These are phyloP conservation scores for Neosilurus mollespiculum DNA, from an alignment of 2,797 vertebrate genomes.

Conservation along the genomic window DNA sequence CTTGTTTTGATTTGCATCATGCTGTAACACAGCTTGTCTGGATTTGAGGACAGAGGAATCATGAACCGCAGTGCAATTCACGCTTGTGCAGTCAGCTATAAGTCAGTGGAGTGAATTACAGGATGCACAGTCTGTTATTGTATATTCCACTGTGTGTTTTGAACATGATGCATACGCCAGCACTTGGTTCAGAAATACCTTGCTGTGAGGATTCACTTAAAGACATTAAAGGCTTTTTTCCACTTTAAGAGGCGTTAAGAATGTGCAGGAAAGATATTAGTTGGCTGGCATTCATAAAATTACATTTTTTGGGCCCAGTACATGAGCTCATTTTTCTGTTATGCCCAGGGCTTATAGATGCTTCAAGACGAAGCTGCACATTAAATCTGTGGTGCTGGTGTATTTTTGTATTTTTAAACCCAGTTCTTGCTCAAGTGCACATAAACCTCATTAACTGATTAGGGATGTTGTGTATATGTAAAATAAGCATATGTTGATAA, in stretches of 20 bases:
- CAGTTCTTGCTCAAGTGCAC: not conserved
- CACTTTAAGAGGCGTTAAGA: constrained; percentile 26
- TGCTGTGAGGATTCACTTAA: constrained; percentile 37
- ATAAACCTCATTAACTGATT: not conserved
- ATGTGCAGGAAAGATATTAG: not conserved
- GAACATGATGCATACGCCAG: constrained; percentile 6
- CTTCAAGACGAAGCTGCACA: constrained; percentile 61
- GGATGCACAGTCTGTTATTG: not conserved
- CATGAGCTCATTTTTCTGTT: constrained; percentile 59
- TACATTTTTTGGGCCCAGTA: constrained; percentile 31
- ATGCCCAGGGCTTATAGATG: constrained; percentile 54
- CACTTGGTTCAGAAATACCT: constrained; percentile 13
- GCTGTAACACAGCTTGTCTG: constrained; percentile 37
- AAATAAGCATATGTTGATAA: not conserved
- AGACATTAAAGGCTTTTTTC: constrained; percentile 28
- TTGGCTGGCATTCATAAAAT: constrained; percentile 30
- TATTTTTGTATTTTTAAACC: not conserved
- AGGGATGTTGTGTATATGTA: not conserved
- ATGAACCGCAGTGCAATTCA: not conserved
- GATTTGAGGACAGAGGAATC: constrained; percentile 26
- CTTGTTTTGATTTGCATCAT: constrained; percentile 50
- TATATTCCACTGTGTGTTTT: constrained; percentile 18
- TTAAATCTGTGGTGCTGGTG: constrained; percentile 57
- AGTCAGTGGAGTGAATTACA: constrained; percentile 7
- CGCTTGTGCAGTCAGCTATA: constrained; percentile 19